Base-by-base conservation (phyloP, 2,797 vertebrate genomes). In the Catostomus latipinnis region DNA sequence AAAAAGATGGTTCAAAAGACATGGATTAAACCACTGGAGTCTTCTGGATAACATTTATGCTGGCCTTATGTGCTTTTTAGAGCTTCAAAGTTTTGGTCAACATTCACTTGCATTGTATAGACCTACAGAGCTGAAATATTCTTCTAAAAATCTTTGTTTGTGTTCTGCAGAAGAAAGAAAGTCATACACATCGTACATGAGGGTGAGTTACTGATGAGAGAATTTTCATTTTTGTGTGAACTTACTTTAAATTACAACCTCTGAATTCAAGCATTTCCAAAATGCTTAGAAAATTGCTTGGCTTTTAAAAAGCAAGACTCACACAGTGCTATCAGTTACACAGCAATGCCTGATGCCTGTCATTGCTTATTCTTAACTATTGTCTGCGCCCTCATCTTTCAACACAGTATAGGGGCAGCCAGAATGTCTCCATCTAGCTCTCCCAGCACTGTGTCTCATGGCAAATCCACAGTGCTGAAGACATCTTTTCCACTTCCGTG, bases 401-500 rank as follows among this genome's bases (percentile, higher is more conserved):
- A 76, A 57, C 74, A 49, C 53, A 1, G 6, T 43, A 45, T 50
- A 16, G 34, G 61, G 61, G 61, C 34, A 34, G 34, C 34, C 6
- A 14, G 7, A 4, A 74, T 66, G 67, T 71, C 12, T 58, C 48
- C 49, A 82, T 68, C 74, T 77, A 45, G 8, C 13, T 49, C 12
- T 68, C 80, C 52, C 74, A 53, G 12, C n/a, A 12, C 46, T 69
- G 45, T 34, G 34, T 73, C 78, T 86, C 76, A 76, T 81, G 78
- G 86, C 72, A 81, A 75, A 71, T 71, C 81, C 78, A 84, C 67
- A 74, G 62, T 57, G 84, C 84, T 86, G 87, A 86, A 89, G 88
- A 80, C 75, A 85, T 90, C 80, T 34, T 34, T 89, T 92, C 87
- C 87, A 89, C 88, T 91, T 92, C 89, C 89, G 82, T 77, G 57